A percentile compares a stretch with the other conserved stretches of the same genome.
Conservation (phyloP, 2,113 vertebrate species). For the Hippopotamus amphibius region DNA sequence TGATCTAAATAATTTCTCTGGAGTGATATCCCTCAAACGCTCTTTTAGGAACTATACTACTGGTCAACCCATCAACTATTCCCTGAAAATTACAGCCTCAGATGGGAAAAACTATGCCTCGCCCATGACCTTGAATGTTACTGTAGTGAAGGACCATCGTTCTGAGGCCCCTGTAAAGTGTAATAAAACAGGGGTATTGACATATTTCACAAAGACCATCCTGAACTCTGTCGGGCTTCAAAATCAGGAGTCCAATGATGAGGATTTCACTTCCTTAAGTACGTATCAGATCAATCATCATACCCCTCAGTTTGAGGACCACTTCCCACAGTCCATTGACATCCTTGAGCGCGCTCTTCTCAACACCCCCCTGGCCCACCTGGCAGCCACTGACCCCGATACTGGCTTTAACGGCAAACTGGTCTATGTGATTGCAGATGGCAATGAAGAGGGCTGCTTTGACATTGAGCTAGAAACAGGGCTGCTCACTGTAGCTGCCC, state of each 20-base stretch:
- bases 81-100: conserved; percentile 91
- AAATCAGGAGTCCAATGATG: conserved; percentile 85
- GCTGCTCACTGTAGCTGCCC: conserved; percentile 90
- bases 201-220: conserved; percentile 92
- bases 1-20: conserved; percentile 90
- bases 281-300: conserved; percentile 93
- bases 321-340: conserved; percentile 92
- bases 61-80: conserved; percentile 84
- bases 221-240: conserved; percentile 92
- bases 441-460: conserved; percentile 96
- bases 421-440: conserved; percentile 93
- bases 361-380: conserved; percentile 89
- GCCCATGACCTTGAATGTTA: conserved; percentile 91
- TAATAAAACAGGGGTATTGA: conserved; percentile 92
- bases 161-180: conserved; percentile 88
- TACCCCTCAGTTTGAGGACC: conserved; percentile 91
- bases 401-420: conserved; percentile 93
- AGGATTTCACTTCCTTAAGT: conserved; percentile 92
- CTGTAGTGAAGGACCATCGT: conserved; percentile 86
- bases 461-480: conserved; percentile 92
- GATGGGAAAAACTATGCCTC: conserved; percentile 93
- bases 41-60: conserved; percentile 84
- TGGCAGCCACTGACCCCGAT: conserved; percentile 92
- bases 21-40: conserved; percentile 89
- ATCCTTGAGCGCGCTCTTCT: conserved; percentile 89